Base-by-base conservation (phyloP, 2,888 invertebrate genomes). In the Melanostoma mellinum region DNA sequence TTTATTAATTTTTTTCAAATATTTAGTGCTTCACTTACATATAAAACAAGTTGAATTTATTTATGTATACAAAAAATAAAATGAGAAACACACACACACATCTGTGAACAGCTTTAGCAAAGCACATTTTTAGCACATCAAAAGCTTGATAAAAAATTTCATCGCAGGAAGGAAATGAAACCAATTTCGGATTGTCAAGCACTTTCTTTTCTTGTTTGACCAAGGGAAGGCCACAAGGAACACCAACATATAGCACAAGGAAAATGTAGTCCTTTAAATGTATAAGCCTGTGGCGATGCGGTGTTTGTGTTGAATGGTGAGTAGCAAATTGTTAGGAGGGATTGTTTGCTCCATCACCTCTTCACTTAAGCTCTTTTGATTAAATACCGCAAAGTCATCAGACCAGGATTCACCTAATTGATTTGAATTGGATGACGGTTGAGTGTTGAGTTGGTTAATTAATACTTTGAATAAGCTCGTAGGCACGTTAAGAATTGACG, bases 151-250 rank as follows among this genome's bases (percentile, higher is more conserved):
- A 63, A 63, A 46, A 48, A 52, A 30, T 44, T 38, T 6, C 33
- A 36, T 36, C 4, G 58, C 9, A 36, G 30, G 44, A 80, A 63
- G 52, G 33, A 65, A 38, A 53, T 46, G 33, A 53, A 80, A 75
- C 69, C 75, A 80, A 80, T 71, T 80, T 65, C 52, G 40, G 69
- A 75, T 56, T 68, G 80, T 58, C 63, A 80, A 65, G 75, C 35
- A 58, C 80, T 20, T 74, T 75, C 38, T 74, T 46, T 52, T 63
- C 56, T 58, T 69, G 38, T 55, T 74, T 68, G 50, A 55, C 50
- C 42, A 44, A 48, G 53, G 58, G 5, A 36, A 3, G 20, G 53
- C 40, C 20, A 20, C 20, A 20, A 42, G 6, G 60, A 67, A 46
- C 46, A 60, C 6, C n/a, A 32, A 4, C 10, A 8, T 4, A 20